phyloP scores from a whole-genome alignment of 2,888 invertebrate species.

The Craniophora ligustri region DNA sequence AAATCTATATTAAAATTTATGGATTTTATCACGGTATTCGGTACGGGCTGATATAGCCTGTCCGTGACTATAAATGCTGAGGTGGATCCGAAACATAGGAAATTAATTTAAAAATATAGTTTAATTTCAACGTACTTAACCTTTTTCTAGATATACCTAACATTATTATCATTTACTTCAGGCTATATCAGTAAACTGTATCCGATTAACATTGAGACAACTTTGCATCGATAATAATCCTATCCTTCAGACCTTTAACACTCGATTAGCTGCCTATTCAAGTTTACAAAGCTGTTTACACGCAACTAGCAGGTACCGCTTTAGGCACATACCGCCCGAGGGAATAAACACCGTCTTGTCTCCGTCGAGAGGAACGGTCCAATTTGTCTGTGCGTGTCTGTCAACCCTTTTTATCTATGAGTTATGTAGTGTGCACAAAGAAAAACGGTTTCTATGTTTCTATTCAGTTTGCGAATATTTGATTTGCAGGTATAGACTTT shows the following conservation, averaged over 20 bases:
- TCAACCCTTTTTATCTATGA: constrained; percentile 70
- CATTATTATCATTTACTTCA: background rate
- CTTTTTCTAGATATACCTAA: no score
- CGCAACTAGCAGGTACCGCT: constrained; percentile 37
- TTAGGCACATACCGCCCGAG: constrained; percentile 40
- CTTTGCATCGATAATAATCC: constrained; percentile 26
- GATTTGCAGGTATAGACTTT: no score
- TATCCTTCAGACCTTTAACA: constrained; percentile 41
- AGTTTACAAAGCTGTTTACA: constrained; percentile 63
- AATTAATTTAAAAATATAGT: no score
- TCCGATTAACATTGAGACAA: constrained; percentile 17
- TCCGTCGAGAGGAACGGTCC: constrained; percentile 68
- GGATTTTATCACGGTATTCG: no score
- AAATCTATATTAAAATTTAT: no score
- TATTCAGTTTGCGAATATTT: constrained; percentile 34
- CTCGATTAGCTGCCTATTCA: constrained; percentile 69
- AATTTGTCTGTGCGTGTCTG: constrained; percentile 74
- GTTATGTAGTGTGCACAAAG: constrained; percentile 54
- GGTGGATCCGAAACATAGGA: no score
- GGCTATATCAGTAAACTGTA: background rate
- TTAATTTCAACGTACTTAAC: no score
- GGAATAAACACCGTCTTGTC: constrained; percentile 70
- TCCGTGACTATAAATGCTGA: no score
- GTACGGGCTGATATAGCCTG: no score
- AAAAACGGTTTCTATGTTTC: constrained; percentile 17